Percentiles rank a stretch among this genome's conserved stretches.
Conservation (phyloP, 2,113 vertebrate species). For the Oenanthe oenanthe region DNA sequence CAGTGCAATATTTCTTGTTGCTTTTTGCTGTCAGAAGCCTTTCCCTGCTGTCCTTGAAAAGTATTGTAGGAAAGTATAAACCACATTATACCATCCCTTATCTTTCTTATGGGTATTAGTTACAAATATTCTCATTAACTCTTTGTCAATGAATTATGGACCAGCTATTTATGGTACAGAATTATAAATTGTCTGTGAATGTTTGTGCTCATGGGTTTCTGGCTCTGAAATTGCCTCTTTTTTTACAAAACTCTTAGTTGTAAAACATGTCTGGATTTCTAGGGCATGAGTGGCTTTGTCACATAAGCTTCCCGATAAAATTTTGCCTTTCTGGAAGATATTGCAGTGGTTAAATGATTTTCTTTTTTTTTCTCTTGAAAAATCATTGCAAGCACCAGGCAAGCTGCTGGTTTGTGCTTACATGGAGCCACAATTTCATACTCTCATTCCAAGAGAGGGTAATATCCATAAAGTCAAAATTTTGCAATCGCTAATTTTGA, state of each 20-base stretch:
- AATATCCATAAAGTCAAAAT: not conserved
- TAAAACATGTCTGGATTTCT: not conserved
- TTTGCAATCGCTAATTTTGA: not conserved
- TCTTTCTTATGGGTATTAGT: constrained; percentile 77
- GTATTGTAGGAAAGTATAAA: constrained; percentile 63
- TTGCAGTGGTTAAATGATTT: not conserved
- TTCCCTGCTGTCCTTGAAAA: constrained; percentile 75
- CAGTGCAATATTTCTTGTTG: constrained; percentile 78
- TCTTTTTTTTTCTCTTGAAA: not conserved
- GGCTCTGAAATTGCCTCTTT: constrained; percentile 29
- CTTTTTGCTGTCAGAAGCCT: constrained; percentile 75
- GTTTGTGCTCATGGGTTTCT: constrained; percentile 4
- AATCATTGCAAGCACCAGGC: not conserved
- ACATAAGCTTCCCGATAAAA: not conserved
- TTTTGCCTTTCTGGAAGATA: not conserved
- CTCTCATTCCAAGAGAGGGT: not conserved
- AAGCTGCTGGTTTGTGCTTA: not conserved
- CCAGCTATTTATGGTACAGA: constrained; percentile 68
- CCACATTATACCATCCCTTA: constrained; percentile 70
- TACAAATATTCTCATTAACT: constrained; percentile 80
- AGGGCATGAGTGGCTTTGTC: not conserved
- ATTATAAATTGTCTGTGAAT: constrained; percentile 70
- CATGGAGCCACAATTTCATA: not conserved
- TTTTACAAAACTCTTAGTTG: not conserved
- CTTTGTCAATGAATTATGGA: constrained; percentile 71